Conservation (phyloP, 2,797 vertebrate species). For the Protosalanx chinensis region DNA sequence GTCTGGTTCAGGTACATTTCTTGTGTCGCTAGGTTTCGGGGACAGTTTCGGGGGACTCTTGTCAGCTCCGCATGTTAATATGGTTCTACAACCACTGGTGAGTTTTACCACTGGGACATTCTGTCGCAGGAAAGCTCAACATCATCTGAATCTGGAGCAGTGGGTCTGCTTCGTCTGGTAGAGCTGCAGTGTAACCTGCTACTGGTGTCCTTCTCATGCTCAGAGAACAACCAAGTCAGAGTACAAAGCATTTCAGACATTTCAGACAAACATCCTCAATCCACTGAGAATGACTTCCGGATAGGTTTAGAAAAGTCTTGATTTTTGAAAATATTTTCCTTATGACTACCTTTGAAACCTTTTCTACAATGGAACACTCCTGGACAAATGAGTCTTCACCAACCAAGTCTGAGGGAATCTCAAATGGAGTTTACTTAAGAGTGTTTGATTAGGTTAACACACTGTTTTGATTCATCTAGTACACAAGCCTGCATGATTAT, state of each 20-base stretch:
- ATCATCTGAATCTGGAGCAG: conserved; percentile 40
- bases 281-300: no score
- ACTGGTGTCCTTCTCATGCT: conserved; percentile 44
- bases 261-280: no score
- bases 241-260: no score
- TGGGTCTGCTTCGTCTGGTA: neutral
- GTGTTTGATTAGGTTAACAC: no score
- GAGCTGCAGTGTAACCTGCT: conserved; percentile 61
- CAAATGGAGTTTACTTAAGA: no score
- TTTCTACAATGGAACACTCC: no score
- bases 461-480: no score
- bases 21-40: conserved; percentile 54
- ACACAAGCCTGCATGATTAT: no score
- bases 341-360: no score
- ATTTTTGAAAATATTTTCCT: no score
- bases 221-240: conserved; percentile 38
- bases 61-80: conserved; percentile 71
- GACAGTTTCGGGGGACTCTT: conserved; percentile 55
- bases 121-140: conserved; percentile 68
- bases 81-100: conserved; percentile 59
- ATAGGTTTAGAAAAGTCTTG: no score
- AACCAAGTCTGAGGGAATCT: conserved; percentile 43
- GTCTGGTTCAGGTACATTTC: conserved; percentile 39
- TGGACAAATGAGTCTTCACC: neutral
- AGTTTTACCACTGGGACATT: conserved; percentile 62